phyloP scores from a whole-genome alignment of 2,113 vertebrate species.

The Heliornis fulica region DNA sequence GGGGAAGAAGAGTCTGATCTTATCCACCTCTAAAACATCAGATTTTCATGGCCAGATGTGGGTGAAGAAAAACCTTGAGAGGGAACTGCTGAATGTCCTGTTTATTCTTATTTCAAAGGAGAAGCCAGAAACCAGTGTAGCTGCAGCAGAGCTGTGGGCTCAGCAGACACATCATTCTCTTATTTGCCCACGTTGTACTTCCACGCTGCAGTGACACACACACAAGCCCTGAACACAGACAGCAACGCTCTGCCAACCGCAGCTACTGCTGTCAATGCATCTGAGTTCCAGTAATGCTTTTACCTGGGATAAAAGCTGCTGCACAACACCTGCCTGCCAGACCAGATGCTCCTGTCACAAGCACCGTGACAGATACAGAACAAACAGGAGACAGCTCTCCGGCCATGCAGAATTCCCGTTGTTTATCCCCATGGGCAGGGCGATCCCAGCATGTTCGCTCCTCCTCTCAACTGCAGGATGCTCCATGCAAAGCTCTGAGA shows the following conservation, averaged over 20 bases:
- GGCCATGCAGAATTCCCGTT: background rate
- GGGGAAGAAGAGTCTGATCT: background rate
- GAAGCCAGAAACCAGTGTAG: background rate
- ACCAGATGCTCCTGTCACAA: background rate
- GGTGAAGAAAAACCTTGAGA: background rate
- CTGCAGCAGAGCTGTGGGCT: background rate
- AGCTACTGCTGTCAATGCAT: background rate
- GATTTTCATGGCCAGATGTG: background rate
- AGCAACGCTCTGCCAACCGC: background rate
- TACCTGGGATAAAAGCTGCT: background rate
- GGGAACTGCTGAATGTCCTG: background rate
- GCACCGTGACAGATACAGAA: background rate
- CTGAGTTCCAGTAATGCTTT: background rate
- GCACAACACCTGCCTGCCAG: background rate
- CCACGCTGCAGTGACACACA: fast-evolving
- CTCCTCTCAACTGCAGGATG: background rate
- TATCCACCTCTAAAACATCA: background rate
- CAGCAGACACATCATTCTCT: background rate
- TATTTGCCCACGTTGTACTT: background rate
- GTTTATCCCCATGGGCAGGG: background rate
- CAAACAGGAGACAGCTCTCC: background rate
- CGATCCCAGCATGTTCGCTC: fast-evolving
- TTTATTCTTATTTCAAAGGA: background rate
- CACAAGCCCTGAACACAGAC: fast-evolving
- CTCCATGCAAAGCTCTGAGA: fast-evolving